Percentiles rank a stretch among this genome's conserved stretches.
Conservation (phyloP, 2,113 vertebrate genomes). For the Arothron firmamentum region DNA sequence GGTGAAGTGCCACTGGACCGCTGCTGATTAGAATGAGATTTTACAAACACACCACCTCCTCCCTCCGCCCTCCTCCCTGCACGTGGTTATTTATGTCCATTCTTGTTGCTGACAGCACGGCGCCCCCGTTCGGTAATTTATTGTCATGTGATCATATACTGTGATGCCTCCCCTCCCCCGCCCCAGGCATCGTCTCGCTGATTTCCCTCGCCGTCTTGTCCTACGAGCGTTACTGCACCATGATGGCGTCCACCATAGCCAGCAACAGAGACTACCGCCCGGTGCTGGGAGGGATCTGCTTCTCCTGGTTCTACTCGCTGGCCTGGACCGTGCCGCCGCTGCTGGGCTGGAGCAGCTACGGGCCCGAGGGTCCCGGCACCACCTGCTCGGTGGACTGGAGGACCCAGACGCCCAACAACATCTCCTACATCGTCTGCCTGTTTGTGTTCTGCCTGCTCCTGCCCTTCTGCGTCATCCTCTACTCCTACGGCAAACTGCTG, state of each 20-base stretch:
- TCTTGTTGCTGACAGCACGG: too few species aligned
- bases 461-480: slow-evolving; percentile 77
- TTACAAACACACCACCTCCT: neutral
- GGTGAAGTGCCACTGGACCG: slow-evolving; percentile 23
- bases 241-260: slow-evolving; percentile 67
- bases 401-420: slow-evolving; percentile 73
- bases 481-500: slow-evolving; percentile 77
- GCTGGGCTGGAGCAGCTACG: slow-evolving; percentile 81
- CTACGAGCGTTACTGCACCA: slow-evolving; percentile 78
- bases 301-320: slow-evolving; percentile 80
- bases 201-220: slow-evolving; percentile 80
- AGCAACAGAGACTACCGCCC: slow-evolving; percentile 74
- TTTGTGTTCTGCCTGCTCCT: slow-evolving; percentile 80
- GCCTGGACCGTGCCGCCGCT: slow-evolving; percentile 74
- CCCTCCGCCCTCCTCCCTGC: too few species aligned
- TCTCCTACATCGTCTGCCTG: slow-evolving; percentile 80
- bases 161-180: slow-evolving; percentile 2
- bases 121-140: too few species aligned
- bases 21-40: slow-evolving; percentile 42
- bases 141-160: too few species aligned
- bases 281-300: slow-evolving; percentile 68
- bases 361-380: slow-evolving; percentile 74
- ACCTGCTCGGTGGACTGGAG: slow-evolving; percentile 75
- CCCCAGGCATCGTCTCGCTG: slow-evolving; percentile 77
- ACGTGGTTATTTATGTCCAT: too few species aligned